Percentiles rank a stretch among this genome's conserved stretches.
phyloP scores from a whole-genome alignment of 92 coral and sea anemone genomes.

The Palythoa grandis region DNA sequence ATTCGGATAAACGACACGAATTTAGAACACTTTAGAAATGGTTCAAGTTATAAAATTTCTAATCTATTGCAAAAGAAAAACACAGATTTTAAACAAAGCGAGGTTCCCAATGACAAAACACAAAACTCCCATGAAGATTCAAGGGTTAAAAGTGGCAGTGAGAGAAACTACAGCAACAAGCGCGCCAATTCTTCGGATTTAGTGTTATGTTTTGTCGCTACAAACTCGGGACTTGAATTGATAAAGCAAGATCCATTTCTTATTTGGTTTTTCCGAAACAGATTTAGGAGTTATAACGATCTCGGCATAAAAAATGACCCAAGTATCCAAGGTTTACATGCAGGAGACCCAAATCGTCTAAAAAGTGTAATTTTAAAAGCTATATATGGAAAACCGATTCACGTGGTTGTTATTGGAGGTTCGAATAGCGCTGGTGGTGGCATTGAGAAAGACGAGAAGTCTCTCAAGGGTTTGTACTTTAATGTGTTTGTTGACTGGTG shows the following conservation, averaged over 20 bases:
- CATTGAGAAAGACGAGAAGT: constrained; percentile 58
- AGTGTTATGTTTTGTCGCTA: neutral
- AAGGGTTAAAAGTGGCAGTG: neutral
- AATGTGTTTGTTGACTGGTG: constrained; percentile 75
- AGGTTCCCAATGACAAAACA: neutral
- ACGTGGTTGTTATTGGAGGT: constrained; percentile 75
- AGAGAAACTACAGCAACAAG: neutral
- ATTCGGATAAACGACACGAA: neutral
- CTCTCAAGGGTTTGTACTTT: constrained; percentile 58
- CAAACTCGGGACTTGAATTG: neutral
- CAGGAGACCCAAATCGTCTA: constrained; percentile 31
- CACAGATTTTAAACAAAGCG: neutral
- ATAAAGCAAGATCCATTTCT: constrained; percentile 6
- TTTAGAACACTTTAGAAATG: neutral
- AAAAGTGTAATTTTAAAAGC: constrained; percentile 68
- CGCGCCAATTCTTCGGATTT: neutral
- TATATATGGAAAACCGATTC: constrained; percentile 52
- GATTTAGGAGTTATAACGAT: constrained; percentile 6
- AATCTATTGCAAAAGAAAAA: neutral
- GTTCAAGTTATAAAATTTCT: neutral
- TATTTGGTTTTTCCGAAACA: constrained; percentile 23
- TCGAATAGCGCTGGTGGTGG: constrained; percentile 94
- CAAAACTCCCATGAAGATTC: neutral
- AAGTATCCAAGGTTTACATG: constrained; percentile 19
- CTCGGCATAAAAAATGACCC: constrained; percentile 26